A percentile compares a stretch with the other conserved stretches of the same genome.
Evolutionary conservation across 2,113 vertebrate genomes (phyloP).

Genomic region (Dunckerocampus dactyliophorus): DNA sequence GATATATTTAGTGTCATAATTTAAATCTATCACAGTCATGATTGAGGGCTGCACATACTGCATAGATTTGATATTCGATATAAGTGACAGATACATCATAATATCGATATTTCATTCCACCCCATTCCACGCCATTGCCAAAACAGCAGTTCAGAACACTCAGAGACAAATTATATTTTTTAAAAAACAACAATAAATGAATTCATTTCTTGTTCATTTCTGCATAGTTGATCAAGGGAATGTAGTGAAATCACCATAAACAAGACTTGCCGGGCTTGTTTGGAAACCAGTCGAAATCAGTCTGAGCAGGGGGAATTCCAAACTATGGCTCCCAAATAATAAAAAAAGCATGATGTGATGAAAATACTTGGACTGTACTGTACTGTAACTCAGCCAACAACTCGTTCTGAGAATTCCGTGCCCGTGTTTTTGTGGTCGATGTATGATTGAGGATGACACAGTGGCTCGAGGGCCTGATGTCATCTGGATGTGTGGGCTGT

Average conservation of each 20-base stretch:
- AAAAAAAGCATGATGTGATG: conserved; percentile 50
- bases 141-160: too few relatives aligned
- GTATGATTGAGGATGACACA: conserved; percentile 4
- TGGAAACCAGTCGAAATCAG: conserved; percentile 19
- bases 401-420: not conserved
- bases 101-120: too few relatives aligned
- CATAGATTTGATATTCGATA: too few relatives aligned
- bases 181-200: too few relatives aligned
- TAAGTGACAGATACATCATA: too few relatives aligned
- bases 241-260: not conserved
- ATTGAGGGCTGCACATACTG: too few relatives aligned
- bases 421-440: not conserved
- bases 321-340: conserved; percentile 31
- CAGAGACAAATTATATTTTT: too few relatives aligned
- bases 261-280: conserved; percentile 27
- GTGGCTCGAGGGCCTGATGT: conserved; percentile 1
- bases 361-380: conserved; percentile 12
- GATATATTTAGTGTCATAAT: too few relatives aligned
- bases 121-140: too few relatives aligned
- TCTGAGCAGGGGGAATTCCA: conserved; percentile 55
- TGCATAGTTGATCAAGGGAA: not conserved
- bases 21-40: too few relatives aligned
- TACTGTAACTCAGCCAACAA: conserved; percentile 6
- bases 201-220: too few relatives aligned
- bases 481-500: not conserved